Conservation (phyloP, 2,113 vertebrate genomes). For the Mus musculus region GRCm39 chr4:58826501-58827000, state of each 20-base stretch:
- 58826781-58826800: neutral
- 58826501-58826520: slow-evolving; percentile 53
- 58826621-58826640: slow-evolving; percentile 41
- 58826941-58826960: neutral
- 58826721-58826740: neutral
- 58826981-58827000: neutral
- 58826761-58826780: neutral
- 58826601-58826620: neutral
- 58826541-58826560: slow-evolving; percentile 23
- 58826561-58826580: neutral
- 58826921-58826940: neutral
- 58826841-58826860: slow-evolving; percentile 31
- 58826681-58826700: neutral
- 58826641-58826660: neutral
- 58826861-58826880: slow-evolving; percentile 16
- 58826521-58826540: neutral
- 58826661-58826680: neutral
- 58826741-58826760: neutral
- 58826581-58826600: slow-evolving; percentile 40
- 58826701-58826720: neutral
- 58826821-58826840: neutral
- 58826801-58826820: neutral
- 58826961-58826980: neutral
- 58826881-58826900: slow-evolving; percentile 47
- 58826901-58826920: neutral